Percentiles rank a stretch among this genome's conserved stretches.
phyloP scores from a whole-genome alignment of 2,888 invertebrate genomes.

The Mythimna loreyi region DNA sequence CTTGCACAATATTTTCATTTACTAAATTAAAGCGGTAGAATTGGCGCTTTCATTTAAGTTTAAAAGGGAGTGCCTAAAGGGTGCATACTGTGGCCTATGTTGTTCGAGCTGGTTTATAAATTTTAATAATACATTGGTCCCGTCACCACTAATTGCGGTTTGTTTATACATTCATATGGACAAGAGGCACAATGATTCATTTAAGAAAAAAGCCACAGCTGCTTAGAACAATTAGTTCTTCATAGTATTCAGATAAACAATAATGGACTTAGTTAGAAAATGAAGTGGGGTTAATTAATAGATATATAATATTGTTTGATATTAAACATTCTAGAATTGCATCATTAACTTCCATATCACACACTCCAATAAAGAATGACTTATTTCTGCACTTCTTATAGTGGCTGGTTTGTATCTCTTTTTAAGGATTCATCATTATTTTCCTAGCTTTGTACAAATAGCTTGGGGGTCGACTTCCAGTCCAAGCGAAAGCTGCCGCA shows the following conservation, averaged over 20 bases:
- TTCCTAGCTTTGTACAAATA: no score
- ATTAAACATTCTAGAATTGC: not conserved
- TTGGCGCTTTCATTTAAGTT: no score
- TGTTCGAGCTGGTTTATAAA: not conserved
- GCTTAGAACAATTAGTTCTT: conserved; percentile 23
- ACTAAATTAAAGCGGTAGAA: no score
- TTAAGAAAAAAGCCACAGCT: conserved; percentile 17
- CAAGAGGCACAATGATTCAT: conserved; percentile 15
- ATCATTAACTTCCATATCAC: not conserved
- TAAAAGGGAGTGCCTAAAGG: conserved; percentile 4
- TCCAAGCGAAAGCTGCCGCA: no score
- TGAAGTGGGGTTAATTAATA: not conserved
- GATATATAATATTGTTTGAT: not conserved
- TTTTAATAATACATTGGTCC: not conserved
- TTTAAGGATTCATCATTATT: no score
- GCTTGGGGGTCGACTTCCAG: no score
- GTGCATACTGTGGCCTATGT: not conserved
- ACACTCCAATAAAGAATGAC: not conserved
- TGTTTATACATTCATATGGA: not conserved
- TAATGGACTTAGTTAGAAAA: conserved; percentile 3
- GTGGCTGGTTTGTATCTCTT: no score
- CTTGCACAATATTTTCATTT: not conserved
- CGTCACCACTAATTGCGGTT: not conserved
- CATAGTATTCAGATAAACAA: conserved; percentile 27
- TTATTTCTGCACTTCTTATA: not conserved